Conservation (phyloP, 2,888 invertebrate genomes). For the Pycnomerus fuliginosus region DNA sequence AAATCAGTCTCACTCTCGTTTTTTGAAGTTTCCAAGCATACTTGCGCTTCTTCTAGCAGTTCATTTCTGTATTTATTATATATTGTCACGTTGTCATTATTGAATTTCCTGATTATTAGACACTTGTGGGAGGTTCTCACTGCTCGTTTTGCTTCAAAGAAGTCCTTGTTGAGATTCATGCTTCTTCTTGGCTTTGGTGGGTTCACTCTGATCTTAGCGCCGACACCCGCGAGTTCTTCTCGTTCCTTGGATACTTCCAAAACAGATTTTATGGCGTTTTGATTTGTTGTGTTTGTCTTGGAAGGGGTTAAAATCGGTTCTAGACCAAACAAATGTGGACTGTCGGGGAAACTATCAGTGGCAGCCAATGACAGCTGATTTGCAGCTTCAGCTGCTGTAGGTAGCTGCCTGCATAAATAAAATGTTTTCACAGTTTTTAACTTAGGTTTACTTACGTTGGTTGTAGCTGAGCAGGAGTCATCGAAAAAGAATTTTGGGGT, state of each 20-base stretch:
- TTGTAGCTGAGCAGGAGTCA: constrained; percentile 33
- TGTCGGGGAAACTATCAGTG: constrained; percentile 42
- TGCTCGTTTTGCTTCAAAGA: constrained; percentile 10
- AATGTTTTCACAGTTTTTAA: no score
- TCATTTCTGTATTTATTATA: constrained; percentile 13
- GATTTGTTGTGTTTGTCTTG: constrained; percentile 41
- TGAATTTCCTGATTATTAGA: constrained; percentile 65
- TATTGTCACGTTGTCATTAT: constrained; percentile 4
- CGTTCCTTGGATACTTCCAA: constrained; percentile 41
- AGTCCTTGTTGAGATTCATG: constrained; percentile 12
- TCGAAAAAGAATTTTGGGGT: constrained; percentile 20
- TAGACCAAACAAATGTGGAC: constrained; percentile 40
- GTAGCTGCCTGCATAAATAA: no score
- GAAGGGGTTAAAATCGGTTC: constrained; percentile 34
- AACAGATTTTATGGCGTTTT: constrained; percentile 42
- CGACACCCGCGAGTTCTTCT: constrained; percentile 16
- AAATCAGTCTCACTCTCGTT: no score
- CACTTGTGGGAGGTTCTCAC: constrained; percentile 63
- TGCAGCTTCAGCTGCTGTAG: no score
- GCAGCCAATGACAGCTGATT: constrained; percentile 35
- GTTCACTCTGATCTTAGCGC: constrained; percentile 35
- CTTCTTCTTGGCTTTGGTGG: constrained; percentile 34
- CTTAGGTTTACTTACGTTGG: constrained; percentile 36
- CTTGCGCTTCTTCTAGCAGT: constrained; percentile 18
- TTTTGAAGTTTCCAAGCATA: no score